Base-by-base conservation (phyloP, 2,113 vertebrate genomes). In the Amblyornis subalaris region DNA sequence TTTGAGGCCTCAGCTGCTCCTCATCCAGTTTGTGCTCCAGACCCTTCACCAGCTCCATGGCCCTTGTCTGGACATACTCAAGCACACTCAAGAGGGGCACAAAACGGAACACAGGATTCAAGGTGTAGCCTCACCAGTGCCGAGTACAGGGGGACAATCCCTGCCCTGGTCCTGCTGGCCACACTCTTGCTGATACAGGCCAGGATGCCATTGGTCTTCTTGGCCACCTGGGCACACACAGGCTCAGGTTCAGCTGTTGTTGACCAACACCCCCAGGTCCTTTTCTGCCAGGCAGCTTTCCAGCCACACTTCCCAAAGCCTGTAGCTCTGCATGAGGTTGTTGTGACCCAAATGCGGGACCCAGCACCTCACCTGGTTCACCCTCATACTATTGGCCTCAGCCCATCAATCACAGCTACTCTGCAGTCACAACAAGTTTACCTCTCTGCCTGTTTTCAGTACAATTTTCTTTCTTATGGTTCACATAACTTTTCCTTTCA, bases 81-180 rank as follows among this genome's bases (percentile, higher is more conserved):
- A 60, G 29, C 38, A 14, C 23, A 25, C 15, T 20, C 26, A 51
- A 28, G 22, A 13, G 28, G 12, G 23, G 10, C 8, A 19, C 36
- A 74, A 25, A 51, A 14, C 7, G 14, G 36, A 0, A 14, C 38
- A 21, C 6, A 47, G 13, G 6, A 29, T 14, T n/a, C 0, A 3
- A 66, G 38, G 2, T 25, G 23, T 1, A 12, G 6, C 16, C 23
- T 88, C 76, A 50, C 3, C 75, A 0, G 23, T 38, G 19, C 36
- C 2, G 0, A 58, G 26, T 4, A 12, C 6, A 58, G 19, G 4
- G 14, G 19, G 6, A 24, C 12, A 21, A 0, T 74, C 51, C 0
- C 12, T 60, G 15, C 33, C 20, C 60, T 53, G 12, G 1, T 23
- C 51, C 44, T 45, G 31, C 12, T 73, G 86, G 36, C 4, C 53